Conservation (phyloP, 2,797 vertebrate genomes). For the Betta splendens region DNA sequence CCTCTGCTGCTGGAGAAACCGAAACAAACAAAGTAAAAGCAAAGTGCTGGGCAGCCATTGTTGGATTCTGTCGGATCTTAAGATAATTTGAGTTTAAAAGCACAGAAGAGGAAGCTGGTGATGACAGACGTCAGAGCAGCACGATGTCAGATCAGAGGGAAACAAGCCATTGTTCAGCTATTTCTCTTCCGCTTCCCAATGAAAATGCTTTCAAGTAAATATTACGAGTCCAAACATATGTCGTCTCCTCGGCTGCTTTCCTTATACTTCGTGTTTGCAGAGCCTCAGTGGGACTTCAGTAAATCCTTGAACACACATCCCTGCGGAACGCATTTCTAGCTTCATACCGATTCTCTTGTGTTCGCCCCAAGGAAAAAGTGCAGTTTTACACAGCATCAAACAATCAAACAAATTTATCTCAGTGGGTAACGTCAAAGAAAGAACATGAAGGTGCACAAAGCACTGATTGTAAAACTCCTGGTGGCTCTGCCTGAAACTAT, state of each 20-base stretch:
- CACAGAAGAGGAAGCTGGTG: neutral
- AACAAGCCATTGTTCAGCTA: neutral
- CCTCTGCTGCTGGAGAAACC: too few relatives aligned
- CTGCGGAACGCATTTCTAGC: neutral
- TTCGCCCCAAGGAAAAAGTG: neutral
- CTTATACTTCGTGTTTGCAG: neutral
- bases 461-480: neutral
- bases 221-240: neutral
- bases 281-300: neutral
- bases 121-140: conserved; percentile 1
- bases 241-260: neutral
- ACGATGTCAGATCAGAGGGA: conserved; percentile 5
- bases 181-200: neutral
- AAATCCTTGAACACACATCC: neutral
- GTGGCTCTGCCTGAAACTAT: neutral
- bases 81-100: neutral
- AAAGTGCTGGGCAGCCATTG: too few relatives aligned
- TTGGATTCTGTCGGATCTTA: neutral
- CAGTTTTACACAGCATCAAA: conserved; percentile 2
- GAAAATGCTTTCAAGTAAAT: neutral
- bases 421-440: neutral
- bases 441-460: neutral
- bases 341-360: neutral
- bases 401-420: neutral
- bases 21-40: too few relatives aligned